Evolutionary conservation across 2,797 vertebrate genomes (phyloP).

Genomic region (Phataginus tricuspis): DNA sequence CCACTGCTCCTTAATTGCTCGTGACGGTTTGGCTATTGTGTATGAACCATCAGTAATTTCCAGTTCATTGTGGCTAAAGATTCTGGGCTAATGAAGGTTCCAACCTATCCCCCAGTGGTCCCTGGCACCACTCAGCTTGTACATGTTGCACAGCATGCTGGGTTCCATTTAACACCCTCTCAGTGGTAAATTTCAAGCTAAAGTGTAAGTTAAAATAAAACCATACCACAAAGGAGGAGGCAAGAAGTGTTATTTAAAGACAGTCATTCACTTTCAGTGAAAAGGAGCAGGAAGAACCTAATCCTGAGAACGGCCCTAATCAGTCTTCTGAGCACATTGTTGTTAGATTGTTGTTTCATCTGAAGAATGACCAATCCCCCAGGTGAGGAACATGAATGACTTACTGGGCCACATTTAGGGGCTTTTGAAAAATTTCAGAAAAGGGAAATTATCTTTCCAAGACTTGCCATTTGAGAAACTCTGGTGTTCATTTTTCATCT

Average conservation of each 20-base stretch:
- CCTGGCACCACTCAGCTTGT: constrained; percentile 1
- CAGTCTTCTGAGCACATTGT: neutral
- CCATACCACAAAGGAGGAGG: neutral
- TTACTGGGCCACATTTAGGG: neutral
- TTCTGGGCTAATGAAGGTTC: constrained; percentile 69
- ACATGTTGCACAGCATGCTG: constrained; percentile 22
- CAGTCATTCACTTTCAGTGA: neutral
- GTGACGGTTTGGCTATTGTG: constrained; percentile 67
- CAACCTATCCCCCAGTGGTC: constrained; percentile 52
- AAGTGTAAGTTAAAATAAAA: neutral
- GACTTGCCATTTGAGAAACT: constrained; percentile 40
- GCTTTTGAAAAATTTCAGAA: constrained; percentile 25
- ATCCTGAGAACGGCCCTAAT: constrained; percentile 24
- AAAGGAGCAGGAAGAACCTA: neutral
- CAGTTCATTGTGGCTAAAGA: constrained; percentile 76
- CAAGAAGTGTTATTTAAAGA: neutral
- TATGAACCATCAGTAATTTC: constrained; percentile 72
- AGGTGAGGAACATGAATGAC: neutral
- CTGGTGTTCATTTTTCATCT: constrained; percentile 21
- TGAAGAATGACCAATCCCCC: neutral
- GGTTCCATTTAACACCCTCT: constrained; percentile 29
- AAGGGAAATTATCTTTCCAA: constrained; percentile 44
- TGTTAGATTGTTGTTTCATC: neutral
- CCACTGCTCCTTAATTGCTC: constrained; percentile 56
- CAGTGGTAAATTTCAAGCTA: constrained; percentile 49